These are phyloP conservation scores for Sipha flava DNA, from an alignment of 1,140 invertebrate genomes.

Conservation along the genomic window DNA sequence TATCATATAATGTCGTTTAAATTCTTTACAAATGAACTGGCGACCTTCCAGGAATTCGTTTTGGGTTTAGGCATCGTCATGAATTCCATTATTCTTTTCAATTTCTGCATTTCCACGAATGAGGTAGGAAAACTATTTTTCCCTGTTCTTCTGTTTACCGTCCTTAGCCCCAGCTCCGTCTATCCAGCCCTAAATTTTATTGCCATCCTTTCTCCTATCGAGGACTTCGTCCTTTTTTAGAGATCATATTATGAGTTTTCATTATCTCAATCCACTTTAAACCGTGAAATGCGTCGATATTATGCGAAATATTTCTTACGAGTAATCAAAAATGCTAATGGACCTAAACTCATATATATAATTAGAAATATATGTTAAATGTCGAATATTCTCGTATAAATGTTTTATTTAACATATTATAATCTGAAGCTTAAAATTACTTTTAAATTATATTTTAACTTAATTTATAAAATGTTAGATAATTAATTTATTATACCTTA, in stretches of 20 bases:
- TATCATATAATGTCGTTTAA: conserved; percentile 23
- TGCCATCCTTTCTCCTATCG: neutral
- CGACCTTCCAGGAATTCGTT: conserved; percentile 16
- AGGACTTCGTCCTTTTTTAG: neutral
- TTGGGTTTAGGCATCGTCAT: neutral
- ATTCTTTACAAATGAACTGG: conserved; percentile 24
- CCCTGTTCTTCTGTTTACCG: neutral
- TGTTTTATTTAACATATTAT: neutral
- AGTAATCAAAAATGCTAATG: conserved; percentile 10
- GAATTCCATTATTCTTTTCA: conserved; percentile 32
- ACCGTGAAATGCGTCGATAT: neutral
- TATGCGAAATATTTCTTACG: neutral
- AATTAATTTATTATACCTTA: too few relatives aligned
- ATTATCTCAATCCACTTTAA: neutral
- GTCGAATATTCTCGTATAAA: neutral
- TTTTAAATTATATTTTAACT: too few relatives aligned
- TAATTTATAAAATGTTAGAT: too few relatives aligned
- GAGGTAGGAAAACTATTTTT: conserved; percentile 19
- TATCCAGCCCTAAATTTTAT: conserved; percentile 4
- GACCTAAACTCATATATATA: neutral
- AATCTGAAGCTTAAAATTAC: too few relatives aligned
- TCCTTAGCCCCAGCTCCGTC: too few relatives aligned
- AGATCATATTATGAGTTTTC: conserved; percentile 12
- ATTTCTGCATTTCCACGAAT: conserved; percentile 29
- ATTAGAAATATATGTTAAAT: neutral